phyloP scores from a whole-genome alignment of 1,140 invertebrate genomes.

The Panulirus ornatus region DNA sequence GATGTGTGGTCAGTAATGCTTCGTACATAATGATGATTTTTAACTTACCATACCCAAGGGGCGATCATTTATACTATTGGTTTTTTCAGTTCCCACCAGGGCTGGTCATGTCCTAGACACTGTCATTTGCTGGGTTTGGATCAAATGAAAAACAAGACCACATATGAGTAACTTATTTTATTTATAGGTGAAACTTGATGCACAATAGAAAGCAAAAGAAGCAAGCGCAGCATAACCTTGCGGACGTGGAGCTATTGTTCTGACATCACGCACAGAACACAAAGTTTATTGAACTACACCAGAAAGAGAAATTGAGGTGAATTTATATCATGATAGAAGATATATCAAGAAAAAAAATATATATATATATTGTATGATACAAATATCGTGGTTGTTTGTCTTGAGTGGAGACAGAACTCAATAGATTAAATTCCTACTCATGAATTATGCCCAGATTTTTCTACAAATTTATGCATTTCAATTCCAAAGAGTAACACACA shows the following conservation, averaged over 20 bases:
- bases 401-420: too few species aligned
- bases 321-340: conserved; percentile 8
- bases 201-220: conserved; percentile 67
- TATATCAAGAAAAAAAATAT: conserved; percentile 17
- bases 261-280: conserved; percentile 21
- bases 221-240: conserved; percentile 47
- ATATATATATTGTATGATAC: conserved; percentile 24
- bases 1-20: too few species aligned
- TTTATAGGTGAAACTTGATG: conserved; percentile 68
- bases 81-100: too few species aligned
- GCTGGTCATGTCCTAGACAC: too few species aligned
- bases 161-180: conserved; percentile 56
- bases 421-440: not conserved
- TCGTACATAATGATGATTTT: too few species aligned
- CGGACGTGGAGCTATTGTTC: conserved; percentile 42
- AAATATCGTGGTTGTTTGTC: too few species aligned
- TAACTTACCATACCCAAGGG: too few species aligned
- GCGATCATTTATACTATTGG: too few species aligned
- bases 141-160: not conserved
- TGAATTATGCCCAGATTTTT: not conserved
- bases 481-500: not conserved
- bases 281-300: not conserved
- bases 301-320: not conserved
- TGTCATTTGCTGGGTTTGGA: too few species aligned
- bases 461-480: not conserved